These are phyloP conservation scores for Pteruthius melanotis DNA, from an alignment of 2,113 vertebrate genomes.

Conservation along the genomic window DNA sequence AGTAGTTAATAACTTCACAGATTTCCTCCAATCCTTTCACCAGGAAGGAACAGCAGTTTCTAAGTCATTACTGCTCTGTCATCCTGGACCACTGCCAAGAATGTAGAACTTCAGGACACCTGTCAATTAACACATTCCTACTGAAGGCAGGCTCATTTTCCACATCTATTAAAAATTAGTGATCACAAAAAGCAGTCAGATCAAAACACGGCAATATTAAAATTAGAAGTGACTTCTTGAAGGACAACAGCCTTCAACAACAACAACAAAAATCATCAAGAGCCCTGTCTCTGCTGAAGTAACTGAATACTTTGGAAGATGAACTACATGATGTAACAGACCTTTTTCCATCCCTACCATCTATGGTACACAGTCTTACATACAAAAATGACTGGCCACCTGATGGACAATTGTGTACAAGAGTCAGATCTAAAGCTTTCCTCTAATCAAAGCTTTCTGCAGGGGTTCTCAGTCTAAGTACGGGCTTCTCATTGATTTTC, in stretches of 20 bases:
- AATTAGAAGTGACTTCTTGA: background rate
- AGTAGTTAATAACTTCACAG: slow-evolving; percentile 68
- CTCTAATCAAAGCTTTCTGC: slow-evolving; percentile 50
- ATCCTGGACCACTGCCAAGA: slow-evolving; percentile 71
- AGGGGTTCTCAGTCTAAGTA: slow-evolving; percentile 16
- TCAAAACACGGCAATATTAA: background rate
- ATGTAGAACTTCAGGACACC: slow-evolving; percentile 63
- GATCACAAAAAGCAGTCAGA: background rate
- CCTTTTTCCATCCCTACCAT: background rate
- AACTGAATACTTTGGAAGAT: background rate
- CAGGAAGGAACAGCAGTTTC: slow-evolving; percentile 64
- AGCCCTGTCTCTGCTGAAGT: background rate
- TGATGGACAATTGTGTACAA: background rate
- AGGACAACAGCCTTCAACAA: background rate
- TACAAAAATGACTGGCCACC: background rate
- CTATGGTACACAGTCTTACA: background rate
- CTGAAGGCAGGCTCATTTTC: background rate
- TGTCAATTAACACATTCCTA: slow-evolving; percentile 66
- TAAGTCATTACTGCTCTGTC: slow-evolving; percentile 71
- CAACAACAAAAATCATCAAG: background rate
- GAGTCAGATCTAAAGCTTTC: slow-evolving; percentile 26
- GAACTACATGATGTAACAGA: background rate
- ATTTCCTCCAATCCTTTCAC: slow-evolving; percentile 62
- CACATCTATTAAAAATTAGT: background rate
- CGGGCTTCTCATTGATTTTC: slow-evolving; percentile 22